These are phyloP conservation scores for Melanotaenia parkinsoni DNA, from an alignment of 2,797 vertebrate genomes.

Conservation along the genomic window DNA sequence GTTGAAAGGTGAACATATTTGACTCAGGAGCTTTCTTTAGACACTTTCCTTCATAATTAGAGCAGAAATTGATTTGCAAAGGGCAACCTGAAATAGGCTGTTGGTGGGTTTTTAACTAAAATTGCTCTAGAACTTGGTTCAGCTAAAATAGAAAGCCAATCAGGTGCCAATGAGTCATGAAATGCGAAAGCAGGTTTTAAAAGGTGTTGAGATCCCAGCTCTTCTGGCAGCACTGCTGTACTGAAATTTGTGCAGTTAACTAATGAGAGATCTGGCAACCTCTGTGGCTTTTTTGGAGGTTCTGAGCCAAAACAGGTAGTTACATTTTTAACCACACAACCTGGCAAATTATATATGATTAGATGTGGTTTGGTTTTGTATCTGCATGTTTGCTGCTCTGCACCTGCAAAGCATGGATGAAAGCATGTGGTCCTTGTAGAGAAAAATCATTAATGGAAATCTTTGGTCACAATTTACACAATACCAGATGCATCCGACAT, in stretches of 20 bases:
- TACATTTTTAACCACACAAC: not conserved
- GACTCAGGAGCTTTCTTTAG: conserved; percentile 8
- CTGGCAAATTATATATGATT: conserved; percentile 8
- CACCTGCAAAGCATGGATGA: not conserved
- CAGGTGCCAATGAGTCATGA: not conserved
- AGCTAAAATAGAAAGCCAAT: not conserved
- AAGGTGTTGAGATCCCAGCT: not conserved
- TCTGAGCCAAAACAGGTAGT: not conserved
- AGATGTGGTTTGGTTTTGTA: not conserved
- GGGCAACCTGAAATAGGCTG: not conserved
- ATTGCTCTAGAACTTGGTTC: not conserved
- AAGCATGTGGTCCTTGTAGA: not conserved
- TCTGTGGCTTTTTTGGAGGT: not conserved
- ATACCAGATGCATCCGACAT: too few species aligned
- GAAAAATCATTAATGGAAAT: not conserved
- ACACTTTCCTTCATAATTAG: not conserved
- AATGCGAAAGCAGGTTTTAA: not conserved
- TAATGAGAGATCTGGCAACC: not conserved
- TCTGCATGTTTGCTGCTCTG: conserved; percentile 2
- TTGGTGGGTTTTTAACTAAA: not conserved
- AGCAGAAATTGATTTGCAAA: conserved; percentile 9
- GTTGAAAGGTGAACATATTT: conserved; percentile 22
- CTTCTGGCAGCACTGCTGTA: not conserved
- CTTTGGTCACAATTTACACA: not conserved
- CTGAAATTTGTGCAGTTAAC: not conserved